Base-by-base conservation (phyloP, 2,888 invertebrate species). In the Thalpophila matura region DNA sequence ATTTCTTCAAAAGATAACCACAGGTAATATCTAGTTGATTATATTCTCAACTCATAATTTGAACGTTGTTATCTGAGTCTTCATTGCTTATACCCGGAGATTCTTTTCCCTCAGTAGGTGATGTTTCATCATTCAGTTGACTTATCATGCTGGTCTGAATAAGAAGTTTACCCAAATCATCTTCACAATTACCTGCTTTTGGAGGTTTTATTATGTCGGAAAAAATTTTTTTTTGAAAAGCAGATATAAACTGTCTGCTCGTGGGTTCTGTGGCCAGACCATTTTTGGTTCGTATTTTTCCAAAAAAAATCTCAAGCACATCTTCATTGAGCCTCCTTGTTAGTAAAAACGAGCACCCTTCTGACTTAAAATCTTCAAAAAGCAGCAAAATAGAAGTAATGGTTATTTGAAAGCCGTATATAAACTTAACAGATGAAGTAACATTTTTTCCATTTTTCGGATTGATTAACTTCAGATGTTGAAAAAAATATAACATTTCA, bases 301-400 rank as follows among this genome's bases (percentile, higher is more conserved):
- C 45, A 12, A 62, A 50, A 37, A 62, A 38, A 50, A 26, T 50
- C 14, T 61, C 31, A 26, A 56, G 49, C 0, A 14, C 61, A 12
- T 50, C 43, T 6, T 42, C 35, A 43, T 61, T 61, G 10, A 40
- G 26, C n/a, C 42, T 60, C 22, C 46, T n/a, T 53, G 54, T 53
- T 0, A 33, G 29, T 26, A 59, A 26, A 40, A 33, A 60, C n/a
- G 29, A 16, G 5, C 12, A 50, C 24, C 38, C 53, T 53, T 38
- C 45, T 26, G 16, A 10, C 38, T 31, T 45, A 14, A 53, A 31
- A 18, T 51, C 51, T 37, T 59, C 45, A 24, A 45, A 53, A 9
- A 46, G 45, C 22, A 53, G 16, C 9, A 47, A n/a, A n/a, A n/a
- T 46, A 9, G 53, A 60, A 9, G n/a, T 46, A n/a, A 60, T 54